phyloP scores from a whole-genome alignment of 2,113 vertebrate species.

The Atherinomorus stipes region DNA sequence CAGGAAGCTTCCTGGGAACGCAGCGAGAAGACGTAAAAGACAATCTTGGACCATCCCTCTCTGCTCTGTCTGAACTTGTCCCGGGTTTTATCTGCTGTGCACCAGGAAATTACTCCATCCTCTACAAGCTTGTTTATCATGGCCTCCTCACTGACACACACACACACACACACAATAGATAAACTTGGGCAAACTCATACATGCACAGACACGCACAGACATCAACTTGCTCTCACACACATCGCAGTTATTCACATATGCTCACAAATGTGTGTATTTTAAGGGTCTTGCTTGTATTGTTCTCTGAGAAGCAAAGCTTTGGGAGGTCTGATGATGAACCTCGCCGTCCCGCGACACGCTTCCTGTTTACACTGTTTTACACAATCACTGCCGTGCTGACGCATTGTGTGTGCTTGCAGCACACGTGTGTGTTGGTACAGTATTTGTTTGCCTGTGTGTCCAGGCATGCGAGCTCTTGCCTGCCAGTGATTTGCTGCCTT shows the following conservation, averaged over 20 bases:
- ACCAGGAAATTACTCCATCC: constrained; percentile 73
- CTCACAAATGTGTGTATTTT: constrained; percentile 63
- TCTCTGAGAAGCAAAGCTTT: constrained; percentile 51
- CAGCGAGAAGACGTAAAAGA: constrained; percentile 17
- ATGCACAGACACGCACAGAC: constrained; percentile 13
- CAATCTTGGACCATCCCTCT: not conserved
- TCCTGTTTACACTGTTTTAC: constrained; percentile 74
- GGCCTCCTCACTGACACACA: constrained; percentile 52
- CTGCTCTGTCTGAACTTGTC: constrained; percentile 60
- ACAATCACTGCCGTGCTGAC: constrained; percentile 70
- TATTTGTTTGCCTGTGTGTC: constrained; percentile 34
- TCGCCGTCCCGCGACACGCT: constrained; percentile 51
- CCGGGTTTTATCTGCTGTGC: constrained; percentile 53
- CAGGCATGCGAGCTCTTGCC: constrained; percentile 39
- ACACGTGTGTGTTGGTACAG: constrained; percentile 30
- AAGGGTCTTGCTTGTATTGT: constrained; percentile 63
- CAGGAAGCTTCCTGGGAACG: constrained; percentile 9
- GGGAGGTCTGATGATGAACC: constrained; percentile 69
- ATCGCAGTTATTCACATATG: constrained; percentile 18
- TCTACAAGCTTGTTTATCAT: constrained; percentile 69
- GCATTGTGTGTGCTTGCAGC: constrained; percentile 49
- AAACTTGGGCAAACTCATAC: constrained; percentile 20
- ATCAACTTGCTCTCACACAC: constrained; percentile 22
- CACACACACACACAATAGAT: constrained; percentile 5
- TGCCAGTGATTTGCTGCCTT: constrained; percentile 51